Conservation (phyloP, 2,113 vertebrate genomes). For the Carlito syrichta region DNA sequence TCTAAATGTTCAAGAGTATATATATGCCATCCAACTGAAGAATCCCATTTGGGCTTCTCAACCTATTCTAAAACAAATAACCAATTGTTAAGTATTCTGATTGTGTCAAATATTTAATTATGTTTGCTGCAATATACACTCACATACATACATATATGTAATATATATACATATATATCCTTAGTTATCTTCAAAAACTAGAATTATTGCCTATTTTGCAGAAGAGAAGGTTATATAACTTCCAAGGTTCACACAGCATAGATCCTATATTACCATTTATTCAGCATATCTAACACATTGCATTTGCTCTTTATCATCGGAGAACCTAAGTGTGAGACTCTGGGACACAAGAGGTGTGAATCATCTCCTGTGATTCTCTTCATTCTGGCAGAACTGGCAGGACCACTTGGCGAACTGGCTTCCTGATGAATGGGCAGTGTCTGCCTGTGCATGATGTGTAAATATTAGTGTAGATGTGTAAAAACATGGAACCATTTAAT, state of each 20-base stretch:
- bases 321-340: background rate
- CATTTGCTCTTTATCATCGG: background rate
- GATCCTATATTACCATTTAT: background rate
- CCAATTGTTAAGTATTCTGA: background rate
- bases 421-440: background rate
- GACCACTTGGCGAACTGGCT: background rate
- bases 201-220: background rate
- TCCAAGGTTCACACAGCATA: background rate
- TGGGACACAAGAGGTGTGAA: background rate
- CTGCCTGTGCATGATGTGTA: background rate
- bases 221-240: background rate
- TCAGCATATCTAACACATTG: background rate
- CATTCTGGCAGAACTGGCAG: background rate
- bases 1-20: background rate
- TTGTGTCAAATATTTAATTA: background rate
- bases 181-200: conserved; percentile 1
- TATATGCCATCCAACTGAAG: background rate
- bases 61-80: background rate
- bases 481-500: background rate
- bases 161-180: background rate
- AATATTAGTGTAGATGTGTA: background rate
- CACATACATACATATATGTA: background rate
- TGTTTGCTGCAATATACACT: background rate
- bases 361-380: background rate
- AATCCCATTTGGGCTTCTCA: background rate